phyloP scores from a whole-genome alignment of 35 echinoderm and acorn worm species.

The Ophioderma brevispina region DNA sequence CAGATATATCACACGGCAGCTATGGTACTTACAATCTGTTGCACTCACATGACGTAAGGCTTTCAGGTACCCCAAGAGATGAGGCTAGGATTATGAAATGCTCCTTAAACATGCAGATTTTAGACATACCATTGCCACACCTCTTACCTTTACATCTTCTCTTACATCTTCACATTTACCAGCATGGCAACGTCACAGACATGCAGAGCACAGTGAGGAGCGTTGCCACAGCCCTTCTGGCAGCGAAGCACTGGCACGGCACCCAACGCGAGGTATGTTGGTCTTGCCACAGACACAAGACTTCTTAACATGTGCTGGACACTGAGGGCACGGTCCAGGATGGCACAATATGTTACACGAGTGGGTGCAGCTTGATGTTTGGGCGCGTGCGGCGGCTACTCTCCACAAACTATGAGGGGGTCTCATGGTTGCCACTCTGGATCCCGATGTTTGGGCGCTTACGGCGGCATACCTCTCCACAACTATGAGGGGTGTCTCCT shows the following conservation, averaged over 20 bases:
- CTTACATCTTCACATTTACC: slow-evolving; percentile 66
- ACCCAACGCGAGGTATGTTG: slow-evolving; percentile 79
- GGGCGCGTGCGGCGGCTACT: no score
- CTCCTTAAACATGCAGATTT: no score
- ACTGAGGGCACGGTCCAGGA: slow-evolving; percentile 93
- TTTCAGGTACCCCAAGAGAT: no score
- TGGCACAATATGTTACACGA: slow-evolving; percentile 93
- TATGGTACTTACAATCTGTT: no score
- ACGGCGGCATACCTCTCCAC: slow-evolving; percentile 86
- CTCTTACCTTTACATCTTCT: no score
- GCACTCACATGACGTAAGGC: no score
- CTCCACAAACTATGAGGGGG: slow-evolving; percentile 90
- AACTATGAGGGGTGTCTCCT: slow-evolving; percentile 91
- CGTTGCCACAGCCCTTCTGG: slow-evolving; percentile 53
- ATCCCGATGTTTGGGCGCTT: slow-evolving; percentile 70
- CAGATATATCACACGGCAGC: no score
- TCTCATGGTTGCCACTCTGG: slow-evolving; percentile 69
- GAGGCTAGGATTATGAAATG: no score
- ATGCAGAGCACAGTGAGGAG: slow-evolving; percentile 78
- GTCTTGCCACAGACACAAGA: slow-evolving; percentile 68
- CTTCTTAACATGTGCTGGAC: slow-evolving; percentile 79
- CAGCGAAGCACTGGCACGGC: slow-evolving; percentile 66
- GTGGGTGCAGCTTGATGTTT: slow-evolving; percentile 67
- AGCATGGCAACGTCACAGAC: slow-evolving; percentile 77
- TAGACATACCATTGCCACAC: no score